Base-by-base conservation (phyloP, 2,888 invertebrate genomes). In the Drosophila diplacantha region DNA sequence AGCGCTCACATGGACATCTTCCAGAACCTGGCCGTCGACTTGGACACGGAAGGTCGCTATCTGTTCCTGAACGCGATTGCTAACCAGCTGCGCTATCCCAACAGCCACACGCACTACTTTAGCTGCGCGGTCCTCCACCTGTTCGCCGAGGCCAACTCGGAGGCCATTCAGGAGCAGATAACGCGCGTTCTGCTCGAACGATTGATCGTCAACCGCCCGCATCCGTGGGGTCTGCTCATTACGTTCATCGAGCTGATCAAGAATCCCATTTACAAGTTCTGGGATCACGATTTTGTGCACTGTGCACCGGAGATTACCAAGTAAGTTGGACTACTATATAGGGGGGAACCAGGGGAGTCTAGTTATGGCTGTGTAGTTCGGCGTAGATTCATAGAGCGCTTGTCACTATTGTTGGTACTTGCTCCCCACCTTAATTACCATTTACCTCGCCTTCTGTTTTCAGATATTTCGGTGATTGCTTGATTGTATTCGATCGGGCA, bases 1-100 rank as follows among this genome's bases (percentile, higher is more conserved):
- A 97, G 98, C 32, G 95, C 99, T 0, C 99, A 98, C 88, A 99
- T 99, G 98, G 99, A 99, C 88, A 99, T 99, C 77, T 99, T 99
- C 91, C 99, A 99, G 90, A 99, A 98, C 90, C 91, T 99, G 76
- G 98, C 98, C 1, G 98, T 99, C 0, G 98, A 98, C 89, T 92
- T 99, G 71, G 99, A 99, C 88, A 98, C 96, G 12, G 99, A 99
- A 90, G 99, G 98, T 88, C 89, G 90, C 46, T 99, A 99, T 88
- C 89, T 99, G 83, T 98, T 99, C 90, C 91, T 99, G 86, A 99
- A 99, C 88, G 98, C 99, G 3, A 97, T 99, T 75, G 98, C 98
- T 49, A 99, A 99, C 89, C 99, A 99, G 87, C 90, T 99, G 83
- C 93, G 99, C 24, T 99, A 99, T 89, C 99, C 99, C 12, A 99